Evolutionary conservation across 2,888 invertebrate genomes (phyloP), one percentile per base, ranked within the genome.

Genomic region (Desoria tigrina): DNA sequence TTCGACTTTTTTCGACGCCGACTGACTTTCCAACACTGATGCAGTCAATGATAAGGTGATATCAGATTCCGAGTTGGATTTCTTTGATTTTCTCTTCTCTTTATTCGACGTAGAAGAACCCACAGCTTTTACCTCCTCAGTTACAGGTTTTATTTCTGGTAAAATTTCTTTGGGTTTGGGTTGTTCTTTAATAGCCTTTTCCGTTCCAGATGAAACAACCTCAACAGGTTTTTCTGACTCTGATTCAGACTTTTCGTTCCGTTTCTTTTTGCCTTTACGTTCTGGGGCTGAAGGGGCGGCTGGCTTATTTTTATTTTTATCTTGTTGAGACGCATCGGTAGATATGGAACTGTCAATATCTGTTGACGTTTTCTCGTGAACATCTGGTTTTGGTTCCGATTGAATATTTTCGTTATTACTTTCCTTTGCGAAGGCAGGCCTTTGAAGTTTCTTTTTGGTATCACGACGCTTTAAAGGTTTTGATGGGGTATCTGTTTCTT

Each of bases 391-490:
- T n/a, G n/a, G n/a, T n/a, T n/a, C n/a, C n/a, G n/a, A n/a, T n/a
- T n/a, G n/a, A n/a, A n/a, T n/a, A 6, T 55, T 26, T 55, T 51
- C 24, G 26, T 16, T 24, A 23, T 24, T 51, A 24, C 14, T 26
- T 51, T 63, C 42, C n/a, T 28, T 51, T 2, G 63, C 54, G 51
- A 68, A 71, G 27, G 56, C 56, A 45, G 71, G 71, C 39, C 69
- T 49, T 28, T 72, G 69, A 32, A 69, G 23, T 24, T 69, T 69
- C 42, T 69, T 72, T 56, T 69, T 72, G 11, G 63, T 61, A 42
- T 69, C 68, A 42, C 72, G 50, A 55, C 69, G 28, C 45, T 57
- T 65, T 28, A 69, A 59, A 55, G 68, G 63, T 54, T 63, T 68
- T 9, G 32, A 59, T 53, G 60, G 42, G 42, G 51, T 58, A 4